Base-by-base conservation (phyloP, 2,888 invertebrate species). In the Campoletis raptor region DNA sequence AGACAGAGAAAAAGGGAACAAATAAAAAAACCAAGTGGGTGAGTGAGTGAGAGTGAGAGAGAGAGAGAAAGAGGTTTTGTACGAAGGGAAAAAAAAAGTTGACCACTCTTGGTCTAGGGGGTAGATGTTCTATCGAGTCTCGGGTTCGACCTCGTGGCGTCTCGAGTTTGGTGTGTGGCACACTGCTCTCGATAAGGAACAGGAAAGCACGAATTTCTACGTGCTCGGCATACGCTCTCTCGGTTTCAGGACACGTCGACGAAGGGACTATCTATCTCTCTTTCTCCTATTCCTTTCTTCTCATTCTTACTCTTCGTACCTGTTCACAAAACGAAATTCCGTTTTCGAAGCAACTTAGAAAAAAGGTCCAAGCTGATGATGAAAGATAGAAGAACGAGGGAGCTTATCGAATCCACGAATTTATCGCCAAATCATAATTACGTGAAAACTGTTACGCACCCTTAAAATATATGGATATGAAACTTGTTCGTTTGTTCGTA, bases 201-300 rank as follows among this genome's bases (percentile, higher is more conserved):
- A 87, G 91, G 89, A 88, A 90, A 88, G 91, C 91, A 91, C 90
- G 92, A 92, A 92, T 91, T 90, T 91, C 91, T 92, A 93, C 93
- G 93, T 92, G 93, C 90, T 86, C 89, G 89, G 92, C 91, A 91
- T 93, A 91, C 89, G 87, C 87, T 69, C 74, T 74, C 64, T 61
- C 45, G 74, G 87, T 85, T 70, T 87, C 82, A 86, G 86, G 74
- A 87, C 79, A 85, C 83, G 83, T 81, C 84, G 84, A n/a, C 72
- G 36, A 5, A 30, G 61, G 21, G 36, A 48, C 73, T 48, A 15
- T 66, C 64, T 48, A 24, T 81, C 24, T 64, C 66, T 66, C 24
- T 40, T 36, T 64, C 45, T 80, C 70, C 36, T 45, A 42, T 30
- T 70, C 37, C 42, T 21, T 64, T 64, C 36, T 66, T 42, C 52